These are phyloP conservation scores for Diarsia brunnea DNA, from an alignment of 2,888 invertebrate species.

Conservation along the genomic window DNA sequence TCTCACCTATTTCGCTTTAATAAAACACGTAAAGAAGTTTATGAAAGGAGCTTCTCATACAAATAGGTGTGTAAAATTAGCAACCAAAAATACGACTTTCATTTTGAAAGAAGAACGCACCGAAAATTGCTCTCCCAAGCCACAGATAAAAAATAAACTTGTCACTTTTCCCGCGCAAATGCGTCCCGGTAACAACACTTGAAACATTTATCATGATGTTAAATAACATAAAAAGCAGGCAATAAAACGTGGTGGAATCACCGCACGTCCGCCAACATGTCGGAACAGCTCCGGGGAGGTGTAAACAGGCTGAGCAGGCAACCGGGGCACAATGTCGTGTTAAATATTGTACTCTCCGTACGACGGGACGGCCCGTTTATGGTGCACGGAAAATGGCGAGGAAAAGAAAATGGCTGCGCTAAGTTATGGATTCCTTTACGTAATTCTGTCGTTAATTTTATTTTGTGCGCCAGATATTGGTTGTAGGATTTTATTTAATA, in stretches of 20 bases:
- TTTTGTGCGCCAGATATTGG: conserved; percentile 20
- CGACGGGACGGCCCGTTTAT: conserved; percentile 45
- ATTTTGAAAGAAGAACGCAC: conserved; percentile 8
- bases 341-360: conserved; percentile 51
- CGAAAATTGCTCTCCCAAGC: background rate
- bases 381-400: conserved; percentile 43
- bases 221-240: conserved; percentile 37
- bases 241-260: conserved; percentile 52
- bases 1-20: conserved; percentile 17
- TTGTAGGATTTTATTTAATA: conserved; percentile 1
- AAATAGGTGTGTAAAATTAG: conserved; percentile 13
- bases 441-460: conserved; percentile 31
- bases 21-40: conserved; percentile 22
- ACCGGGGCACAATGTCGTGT: conserved; percentile 48
- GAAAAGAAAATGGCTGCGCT: conserved; percentile 46
- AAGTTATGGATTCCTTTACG: conserved; percentile 39
- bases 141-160: conserved; percentile 37
- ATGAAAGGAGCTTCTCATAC: conserved; percentile 13
- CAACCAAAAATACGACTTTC: background rate
- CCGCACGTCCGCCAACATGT: conserved; percentile 52
- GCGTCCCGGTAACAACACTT: conserved; percentile 34
- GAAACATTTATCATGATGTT: conserved; percentile 43
- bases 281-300: conserved; percentile 56
- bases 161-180: conserved; percentile 47
- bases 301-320: conserved; percentile 59